Conservation (phyloP, 1,140 invertebrate species). For the Listronotus oregonensis region DNA sequence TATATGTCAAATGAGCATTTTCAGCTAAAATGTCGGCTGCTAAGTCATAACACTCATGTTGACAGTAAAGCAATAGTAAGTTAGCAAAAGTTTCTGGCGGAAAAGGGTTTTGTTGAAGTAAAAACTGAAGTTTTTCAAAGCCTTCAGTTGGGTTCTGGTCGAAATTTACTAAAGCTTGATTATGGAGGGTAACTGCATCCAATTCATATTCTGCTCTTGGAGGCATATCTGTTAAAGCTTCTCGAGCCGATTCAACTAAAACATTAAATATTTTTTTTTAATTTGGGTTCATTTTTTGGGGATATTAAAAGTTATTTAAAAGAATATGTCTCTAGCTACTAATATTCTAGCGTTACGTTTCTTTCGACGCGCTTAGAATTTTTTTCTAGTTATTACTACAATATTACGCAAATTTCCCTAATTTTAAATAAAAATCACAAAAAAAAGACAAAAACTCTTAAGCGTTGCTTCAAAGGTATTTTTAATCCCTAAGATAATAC, state of each 20-base stretch:
- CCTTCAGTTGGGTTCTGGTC: constrained; percentile 88
- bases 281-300: not conserved
- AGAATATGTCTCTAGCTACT: too few relatives aligned
- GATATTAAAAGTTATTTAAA: too few relatives aligned
- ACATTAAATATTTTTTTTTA: constrained; percentile 1
- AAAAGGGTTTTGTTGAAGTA: constrained; percentile 94
- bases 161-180: constrained; percentile 96
- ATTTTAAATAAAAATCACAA: too few relatives aligned
- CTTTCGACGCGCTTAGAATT: too few relatives aligned
- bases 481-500: too few relatives aligned
- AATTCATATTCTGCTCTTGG: constrained; percentile 95
- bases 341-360: too few relatives aligned
- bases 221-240: constrained; percentile 97
- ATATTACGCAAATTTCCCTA: too few relatives aligned
- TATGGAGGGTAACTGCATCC: constrained; percentile 97
- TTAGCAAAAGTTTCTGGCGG: constrained; percentile 98
- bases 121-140: constrained; percentile 96
- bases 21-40: constrained; percentile 98
- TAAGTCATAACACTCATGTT: constrained; percentile 96
- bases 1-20: constrained; percentile 96
- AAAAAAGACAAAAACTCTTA: too few relatives aligned
- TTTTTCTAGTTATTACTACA: too few relatives aligned
- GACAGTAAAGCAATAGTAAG: constrained; percentile 92
- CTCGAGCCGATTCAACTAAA: constrained; percentile 84
- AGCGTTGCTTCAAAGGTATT: too few relatives aligned